Evolutionary conservation across 2,888 invertebrate genomes (phyloP), one percentile per base, ranked within the genome.

Genomic region (Notodonta dromedarius): DNA sequence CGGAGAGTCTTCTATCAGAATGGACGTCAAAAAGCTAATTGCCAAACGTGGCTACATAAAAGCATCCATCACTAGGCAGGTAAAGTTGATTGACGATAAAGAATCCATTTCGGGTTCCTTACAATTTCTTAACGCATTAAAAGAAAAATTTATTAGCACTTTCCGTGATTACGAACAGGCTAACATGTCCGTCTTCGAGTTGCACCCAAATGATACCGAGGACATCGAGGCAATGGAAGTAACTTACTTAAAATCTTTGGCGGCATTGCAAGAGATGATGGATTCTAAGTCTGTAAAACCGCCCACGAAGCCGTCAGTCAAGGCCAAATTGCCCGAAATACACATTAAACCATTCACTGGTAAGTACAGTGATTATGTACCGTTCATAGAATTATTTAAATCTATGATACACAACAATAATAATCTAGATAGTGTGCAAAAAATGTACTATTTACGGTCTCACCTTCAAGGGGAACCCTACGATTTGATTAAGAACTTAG

Each of bases 401-500:
- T 52, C 51, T 14, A 24, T 52, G 16, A 52, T 52, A 7, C 16
- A 24, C 14, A 52, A 16, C 8, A 52, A 52, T 52, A 11, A 4
- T 9, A 11, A 14, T 14, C 14, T 52, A 24, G 51, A 52, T 24
- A 52, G 14, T 52, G n/a, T 52, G 2, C 24, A 16, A 8, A 52
- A 52, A 24, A 16, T 52, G 24, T 52, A 52, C n/a, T 52, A 52
- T 16, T 52, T 52, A 12, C 11, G 51, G 6, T 52, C 51, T 59
- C 46, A 54, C 35, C 40, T 69, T 11, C 48, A 16, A 48, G 56
- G 53, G 9, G 63, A 71, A 32, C 62, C 66, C 11, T 58, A 60
- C 8, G 66, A 68, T 53, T 40, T 68, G 3, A 61, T 71, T 4
- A 66, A 68, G 57, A 71, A 71, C 35, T 57, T 71, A 8, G 64